These are phyloP conservation scores for Stichodactyla mertensii DNA, from an alignment of 64 coral and sea anemone species.

Conservation along the genomic window DNA sequence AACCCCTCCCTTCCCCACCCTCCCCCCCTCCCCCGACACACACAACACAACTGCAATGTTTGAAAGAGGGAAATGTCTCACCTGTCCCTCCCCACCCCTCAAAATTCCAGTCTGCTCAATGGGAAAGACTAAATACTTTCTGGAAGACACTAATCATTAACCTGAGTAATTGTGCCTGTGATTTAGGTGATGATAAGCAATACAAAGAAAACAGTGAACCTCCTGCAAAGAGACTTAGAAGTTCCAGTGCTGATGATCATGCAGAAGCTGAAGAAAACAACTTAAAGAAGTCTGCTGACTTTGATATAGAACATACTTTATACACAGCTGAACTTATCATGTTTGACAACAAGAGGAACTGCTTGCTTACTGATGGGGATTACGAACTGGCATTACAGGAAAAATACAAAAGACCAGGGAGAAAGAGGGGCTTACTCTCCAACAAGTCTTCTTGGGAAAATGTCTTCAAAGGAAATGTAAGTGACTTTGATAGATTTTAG, in stretches of 20 bases:
- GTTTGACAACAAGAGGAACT: slow-evolving; percentile 89
- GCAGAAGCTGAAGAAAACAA: slow-evolving; percentile 39
- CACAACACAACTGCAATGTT: too few species aligned
- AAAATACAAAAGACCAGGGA: slow-evolving; percentile 75
- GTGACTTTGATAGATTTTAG: not conserved
- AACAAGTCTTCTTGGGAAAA: slow-evolving; percentile 86
- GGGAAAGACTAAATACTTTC: too few species aligned
- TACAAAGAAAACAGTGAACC: slow-evolving; percentile 65
- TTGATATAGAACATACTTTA: slow-evolving; percentile 48
- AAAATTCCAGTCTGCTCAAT: too few species aligned
- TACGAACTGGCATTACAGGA: slow-evolving; percentile 90
- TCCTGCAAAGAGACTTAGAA: slow-evolving; percentile 51
- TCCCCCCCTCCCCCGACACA: too few species aligned
- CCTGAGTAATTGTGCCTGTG: not conserved
- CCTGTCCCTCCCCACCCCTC: too few species aligned
- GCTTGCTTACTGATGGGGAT: slow-evolving; percentile 92
- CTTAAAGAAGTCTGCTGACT: slow-evolving; percentile 28
- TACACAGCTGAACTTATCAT: slow-evolving; percentile 92
- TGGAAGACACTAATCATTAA: too few species aligned
- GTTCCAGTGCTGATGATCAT: slow-evolving; percentile 9
- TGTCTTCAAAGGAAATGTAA: slow-evolving; percentile 90
- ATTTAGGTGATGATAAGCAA: not conserved
- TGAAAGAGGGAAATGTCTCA: too few species aligned
- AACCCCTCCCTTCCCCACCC: too few species aligned
- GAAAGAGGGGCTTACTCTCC: slow-evolving; percentile 78